Percentiles rank a stretch among this genome's conserved stretches.
Evolutionary conservation across 2,797 vertebrate species (phyloP).

Genomic region (Geotrypetes seraphini): DNA sequence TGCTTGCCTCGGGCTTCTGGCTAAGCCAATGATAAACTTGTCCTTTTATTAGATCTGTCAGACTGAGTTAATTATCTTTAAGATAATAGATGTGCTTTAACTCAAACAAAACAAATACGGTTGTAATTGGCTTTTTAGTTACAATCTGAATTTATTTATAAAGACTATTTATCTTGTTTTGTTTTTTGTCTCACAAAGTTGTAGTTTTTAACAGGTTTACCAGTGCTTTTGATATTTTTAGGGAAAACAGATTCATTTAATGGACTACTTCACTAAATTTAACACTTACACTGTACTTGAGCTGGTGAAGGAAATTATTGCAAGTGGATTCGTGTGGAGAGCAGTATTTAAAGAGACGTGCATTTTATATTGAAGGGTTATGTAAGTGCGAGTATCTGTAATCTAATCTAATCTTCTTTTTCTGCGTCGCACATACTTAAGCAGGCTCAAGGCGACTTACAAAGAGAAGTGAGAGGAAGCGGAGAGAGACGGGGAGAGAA

Average conservation of each 20-base stretch:
- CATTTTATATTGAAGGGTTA: constrained; percentile 15
- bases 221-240: constrained; percentile 11
- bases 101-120: constrained; percentile 75
- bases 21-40: constrained; percentile 69
- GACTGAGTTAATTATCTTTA: constrained; percentile 77
- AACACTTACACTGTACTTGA: background rate
- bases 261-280: constrained; percentile 8
- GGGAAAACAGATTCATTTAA: constrained; percentile 1
- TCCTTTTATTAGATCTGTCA: constrained; percentile 75
- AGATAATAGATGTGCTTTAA: constrained; percentile 76
- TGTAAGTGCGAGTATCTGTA: too few relatives aligned
- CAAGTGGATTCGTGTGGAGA: background rate
- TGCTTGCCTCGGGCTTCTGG: constrained; percentile 69
- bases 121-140: constrained; percentile 71
- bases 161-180: constrained; percentile 56
- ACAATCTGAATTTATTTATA: constrained; percentile 73
- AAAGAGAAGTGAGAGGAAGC: too few relatives aligned
- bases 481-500: too few relatives aligned
- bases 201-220: constrained; percentile 28
- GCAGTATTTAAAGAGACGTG: constrained; percentile 4
- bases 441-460: too few relatives aligned
- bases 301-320: constrained; percentile 2
- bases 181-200: constrained; percentile 30
- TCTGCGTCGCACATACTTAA: too few relatives aligned
- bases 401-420: too few relatives aligned